A percentile compares a stretch with the other conserved stretches of the same genome.
These are phyloP conservation scores for Acleris cristana DNA, from an alignment of 2,888 invertebrate genomes.

Conservation along the genomic window DNA sequence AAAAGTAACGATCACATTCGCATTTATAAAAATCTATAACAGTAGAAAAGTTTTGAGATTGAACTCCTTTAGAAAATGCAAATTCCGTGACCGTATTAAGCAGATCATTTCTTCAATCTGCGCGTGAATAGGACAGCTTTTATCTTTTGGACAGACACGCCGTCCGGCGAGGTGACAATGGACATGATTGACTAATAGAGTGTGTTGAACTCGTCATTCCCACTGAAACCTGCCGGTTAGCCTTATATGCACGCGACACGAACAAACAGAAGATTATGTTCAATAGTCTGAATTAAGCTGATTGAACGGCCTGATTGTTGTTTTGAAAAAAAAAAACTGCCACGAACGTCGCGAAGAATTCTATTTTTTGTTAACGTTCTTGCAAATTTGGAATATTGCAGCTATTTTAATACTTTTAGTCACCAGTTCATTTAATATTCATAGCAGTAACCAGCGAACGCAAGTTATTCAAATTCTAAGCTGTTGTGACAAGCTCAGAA, in stretches of 20 bases:
- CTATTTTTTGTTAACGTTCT: too few relatives aligned
- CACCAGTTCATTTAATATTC: too few relatives aligned
- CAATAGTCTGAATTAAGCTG: slow-evolving; percentile 62
- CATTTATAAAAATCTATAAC: not conserved
- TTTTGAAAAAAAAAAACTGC: slow-evolving; percentile 50
- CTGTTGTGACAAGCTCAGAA: slow-evolving; percentile 34
- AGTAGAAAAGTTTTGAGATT: not conserved
- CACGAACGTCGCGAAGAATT: slow-evolving; percentile 6
- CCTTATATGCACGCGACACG: slow-evolving; percentile 59
- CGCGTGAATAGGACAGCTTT: slow-evolving; percentile 45
- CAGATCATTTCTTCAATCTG: slow-evolving; percentile 43
- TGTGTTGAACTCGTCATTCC: slow-evolving; percentile 51
- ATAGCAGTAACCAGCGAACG: not conserved
- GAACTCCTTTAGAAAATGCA: not conserved
- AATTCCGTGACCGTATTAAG: slow-evolving; percentile 44
- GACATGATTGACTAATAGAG: slow-evolving; percentile 50
- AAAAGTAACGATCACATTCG: not conserved
- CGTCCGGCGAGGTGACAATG: slow-evolving; percentile 51
- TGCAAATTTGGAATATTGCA: too few relatives aligned
- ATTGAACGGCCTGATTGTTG: slow-evolving; percentile 53
- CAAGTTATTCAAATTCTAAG: slow-evolving; percentile 6
- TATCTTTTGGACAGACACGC: slow-evolving; percentile 48
- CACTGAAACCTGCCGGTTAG: slow-evolving; percentile 48
- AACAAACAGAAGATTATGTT: slow-evolving; percentile 57
- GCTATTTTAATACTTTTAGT: too few relatives aligned